phyloP scores from a whole-genome alignment of 2,113 vertebrate genomes.

The Vulpes lagopus region DNA sequence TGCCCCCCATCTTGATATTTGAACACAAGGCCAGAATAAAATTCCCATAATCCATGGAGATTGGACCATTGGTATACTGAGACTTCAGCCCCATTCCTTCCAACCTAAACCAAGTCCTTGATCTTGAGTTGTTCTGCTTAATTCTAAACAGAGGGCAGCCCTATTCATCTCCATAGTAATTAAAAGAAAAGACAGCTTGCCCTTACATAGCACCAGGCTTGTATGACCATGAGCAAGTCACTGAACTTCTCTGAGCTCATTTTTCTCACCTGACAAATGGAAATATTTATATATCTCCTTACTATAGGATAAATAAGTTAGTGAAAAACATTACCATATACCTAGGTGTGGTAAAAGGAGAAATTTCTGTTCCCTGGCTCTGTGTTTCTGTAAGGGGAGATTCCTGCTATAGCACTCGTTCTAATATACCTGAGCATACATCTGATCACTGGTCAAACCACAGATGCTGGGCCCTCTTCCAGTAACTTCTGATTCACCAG shows the following conservation, averaged over 20 bases:
- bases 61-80: neutral
- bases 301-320: neutral
- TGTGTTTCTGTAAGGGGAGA: neutral
- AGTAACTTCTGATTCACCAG: neutral
- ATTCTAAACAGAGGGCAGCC: neutral
- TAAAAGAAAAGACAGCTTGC: neutral
- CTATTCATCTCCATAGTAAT: neutral
- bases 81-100: neutral
- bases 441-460: neutral
- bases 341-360: neutral
- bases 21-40: neutral
- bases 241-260: neutral
- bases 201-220: neutral
- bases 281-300: neutral
- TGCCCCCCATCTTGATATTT: neutral
- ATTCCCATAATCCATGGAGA: neutral
- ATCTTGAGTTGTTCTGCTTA: neutral
- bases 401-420: neutral
- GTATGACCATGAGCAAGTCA: neutral
- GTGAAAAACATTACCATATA: neutral
- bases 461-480: neutral
- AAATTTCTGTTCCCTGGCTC: neutral
- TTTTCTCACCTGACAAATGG: neutral
- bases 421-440: neutral
- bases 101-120: neutral